Conservation (phyloP, 2,888 invertebrate genomes). For the Apotomis betuletana region DNA sequence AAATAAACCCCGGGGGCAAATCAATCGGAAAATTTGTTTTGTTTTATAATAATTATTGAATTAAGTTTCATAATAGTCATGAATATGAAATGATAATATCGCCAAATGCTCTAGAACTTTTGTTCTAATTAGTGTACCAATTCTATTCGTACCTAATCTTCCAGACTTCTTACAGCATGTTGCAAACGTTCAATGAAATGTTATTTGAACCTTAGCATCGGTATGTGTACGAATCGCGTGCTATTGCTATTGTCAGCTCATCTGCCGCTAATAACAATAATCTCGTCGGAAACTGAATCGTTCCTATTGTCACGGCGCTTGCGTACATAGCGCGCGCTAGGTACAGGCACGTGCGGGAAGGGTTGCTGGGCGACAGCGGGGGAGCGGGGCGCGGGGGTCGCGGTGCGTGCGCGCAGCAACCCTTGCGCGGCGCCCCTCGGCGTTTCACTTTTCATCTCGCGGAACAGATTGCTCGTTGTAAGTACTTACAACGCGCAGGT, state of each 20-base stretch:
- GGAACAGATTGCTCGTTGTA: constrained; percentile 65
- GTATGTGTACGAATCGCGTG: constrained; percentile 7
- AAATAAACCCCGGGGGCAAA: no score
- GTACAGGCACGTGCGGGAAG: constrained; percentile 51
- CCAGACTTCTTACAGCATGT: background rate
- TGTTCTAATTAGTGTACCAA: no score
- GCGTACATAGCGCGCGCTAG: constrained; percentile 44
- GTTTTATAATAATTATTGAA: no score
- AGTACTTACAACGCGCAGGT: constrained; percentile 58
- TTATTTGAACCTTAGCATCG: background rate
- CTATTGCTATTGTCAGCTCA: constrained; percentile 23
- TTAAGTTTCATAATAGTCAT: no score
- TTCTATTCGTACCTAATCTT: no score
- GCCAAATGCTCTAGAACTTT: no score
- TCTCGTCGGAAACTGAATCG: constrained; percentile 56
- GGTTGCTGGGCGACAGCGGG: constrained; percentile 42
- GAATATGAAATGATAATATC: no score
- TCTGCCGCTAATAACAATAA: constrained; percentile 38
- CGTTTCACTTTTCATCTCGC: constrained; percentile 62
- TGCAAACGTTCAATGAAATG: background rate
- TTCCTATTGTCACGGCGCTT: constrained; percentile 47
- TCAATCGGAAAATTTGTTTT: no score
- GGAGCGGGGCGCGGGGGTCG: constrained; percentile 37
- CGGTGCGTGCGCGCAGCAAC: constrained; percentile 61
- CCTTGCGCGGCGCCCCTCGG: constrained; percentile 57